A percentile compares a stretch with the other conserved stretches of the same genome.
Conservation (phyloP, 2,888 invertebrate genomes). For the Periphyllus acericola region DNA sequence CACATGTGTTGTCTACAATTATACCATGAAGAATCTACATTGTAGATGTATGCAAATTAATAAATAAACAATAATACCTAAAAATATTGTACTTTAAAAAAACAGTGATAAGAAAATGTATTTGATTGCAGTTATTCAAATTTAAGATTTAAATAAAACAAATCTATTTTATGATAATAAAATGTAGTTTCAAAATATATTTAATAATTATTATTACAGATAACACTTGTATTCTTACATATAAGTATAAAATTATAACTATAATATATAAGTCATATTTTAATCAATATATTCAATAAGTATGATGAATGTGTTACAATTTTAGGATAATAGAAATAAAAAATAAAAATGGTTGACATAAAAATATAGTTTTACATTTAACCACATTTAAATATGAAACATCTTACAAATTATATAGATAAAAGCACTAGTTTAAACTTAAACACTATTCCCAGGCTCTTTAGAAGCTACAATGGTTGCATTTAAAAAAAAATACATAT, state of each 20-base stretch:
- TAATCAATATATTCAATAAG: background rate
- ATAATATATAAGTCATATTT: background rate
- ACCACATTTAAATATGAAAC: too few species aligned
- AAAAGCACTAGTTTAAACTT: background rate
- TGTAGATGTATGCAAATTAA: too few species aligned
- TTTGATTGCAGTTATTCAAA: too few species aligned
- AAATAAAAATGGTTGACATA: background rate
- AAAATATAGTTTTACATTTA: background rate
- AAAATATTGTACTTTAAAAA: too few species aligned
- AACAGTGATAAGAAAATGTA: too few species aligned
- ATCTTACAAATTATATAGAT: background rate
- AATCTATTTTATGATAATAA: background rate
- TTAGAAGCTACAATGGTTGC: background rate
- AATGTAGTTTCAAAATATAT: background rate
- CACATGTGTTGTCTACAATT: too few species aligned
- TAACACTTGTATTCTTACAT: background rate
- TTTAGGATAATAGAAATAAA: background rate
- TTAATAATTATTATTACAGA: background rate
- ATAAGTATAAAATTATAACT: background rate
- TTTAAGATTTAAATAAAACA: too few species aligned
- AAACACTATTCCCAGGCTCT: background rate
- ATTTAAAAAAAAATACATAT: background rate
- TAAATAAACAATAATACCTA: too few species aligned
- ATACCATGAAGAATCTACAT: too few species aligned
- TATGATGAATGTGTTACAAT: background rate